These are phyloP conservation scores for Rhyacophila evoluta DNA, from an alignment of 2,888 invertebrate species.

Conservation along the genomic window DNA sequence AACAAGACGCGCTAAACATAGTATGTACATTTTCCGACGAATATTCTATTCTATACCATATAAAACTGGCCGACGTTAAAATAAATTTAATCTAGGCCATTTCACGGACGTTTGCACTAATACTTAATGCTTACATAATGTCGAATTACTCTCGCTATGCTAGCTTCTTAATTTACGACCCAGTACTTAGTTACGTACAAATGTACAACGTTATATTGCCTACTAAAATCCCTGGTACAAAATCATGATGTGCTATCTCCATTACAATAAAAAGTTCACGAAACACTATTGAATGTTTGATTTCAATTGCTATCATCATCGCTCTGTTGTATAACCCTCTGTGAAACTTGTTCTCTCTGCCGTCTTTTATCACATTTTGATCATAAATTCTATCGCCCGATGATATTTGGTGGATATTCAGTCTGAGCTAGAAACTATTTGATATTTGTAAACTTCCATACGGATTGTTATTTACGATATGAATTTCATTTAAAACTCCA, in stretches of 20 bases:
- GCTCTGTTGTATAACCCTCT: no score
- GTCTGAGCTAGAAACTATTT: no score
- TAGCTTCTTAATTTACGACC: not conserved
- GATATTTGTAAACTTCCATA: no score
- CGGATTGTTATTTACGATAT: no score
- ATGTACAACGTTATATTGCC: not conserved
- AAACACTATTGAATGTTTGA: not conserved
- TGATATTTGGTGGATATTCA: no score
- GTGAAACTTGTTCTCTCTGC: no score
- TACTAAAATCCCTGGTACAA: not conserved
- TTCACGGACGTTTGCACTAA: constrained; percentile 14
- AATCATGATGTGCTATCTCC: not conserved
- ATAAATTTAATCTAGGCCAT: not conserved
- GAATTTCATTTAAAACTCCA: no score
- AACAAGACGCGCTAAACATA: no score
- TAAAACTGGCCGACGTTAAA: constrained; percentile 3
- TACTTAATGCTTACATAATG: constrained; percentile 14
- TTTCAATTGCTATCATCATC: no score
- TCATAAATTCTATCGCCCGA: no score
- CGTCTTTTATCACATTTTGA: no score
- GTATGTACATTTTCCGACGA: no score
- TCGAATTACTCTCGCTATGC: constrained; percentile 3
- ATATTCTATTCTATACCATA: not conserved
- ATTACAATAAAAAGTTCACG: not conserved
- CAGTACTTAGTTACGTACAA: not conserved